These are phyloP conservation scores for Stratiomys singularior DNA, from an alignment of 2,888 invertebrate species.

Conservation along the genomic window DNA sequence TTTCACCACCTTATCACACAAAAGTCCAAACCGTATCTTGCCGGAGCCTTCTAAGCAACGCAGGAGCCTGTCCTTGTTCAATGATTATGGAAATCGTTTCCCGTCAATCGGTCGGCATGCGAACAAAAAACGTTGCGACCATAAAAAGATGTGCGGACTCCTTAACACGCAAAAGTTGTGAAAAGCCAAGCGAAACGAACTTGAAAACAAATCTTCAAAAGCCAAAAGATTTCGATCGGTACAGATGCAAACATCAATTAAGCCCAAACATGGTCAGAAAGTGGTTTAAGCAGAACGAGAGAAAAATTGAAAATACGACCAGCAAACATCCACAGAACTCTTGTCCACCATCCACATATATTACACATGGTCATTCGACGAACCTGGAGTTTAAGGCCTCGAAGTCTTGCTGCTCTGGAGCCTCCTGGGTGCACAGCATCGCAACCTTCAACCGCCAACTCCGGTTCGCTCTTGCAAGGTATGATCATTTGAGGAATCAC, in stretches of 20 bases:
- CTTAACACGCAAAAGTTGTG: slow-evolving; percentile 51
- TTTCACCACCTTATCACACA: not conserved
- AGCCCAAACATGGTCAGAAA: slow-evolving; percentile 51
- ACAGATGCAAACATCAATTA: slow-evolving; percentile 52
- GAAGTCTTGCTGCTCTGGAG: slow-evolving; percentile 5
- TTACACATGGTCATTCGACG: slow-evolving; percentile 3
- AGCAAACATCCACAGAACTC: slow-evolving; percentile 5
- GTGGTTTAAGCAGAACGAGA: slow-evolving; percentile 10
- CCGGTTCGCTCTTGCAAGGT: slow-evolving; percentile 4
- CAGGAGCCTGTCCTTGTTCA: not conserved
- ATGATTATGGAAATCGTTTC: slow-evolving; percentile 30
- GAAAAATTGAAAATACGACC: slow-evolving; percentile 36
- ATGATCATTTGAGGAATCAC: slow-evolving; percentile 48
- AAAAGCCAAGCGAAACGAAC: slow-evolving; percentile 49
- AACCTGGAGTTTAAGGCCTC: slow-evolving; percentile 6
- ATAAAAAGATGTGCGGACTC: slow-evolving; percentile 36
- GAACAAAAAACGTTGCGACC: slow-evolving; percentile 16
- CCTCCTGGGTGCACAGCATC: no score
- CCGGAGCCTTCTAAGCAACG: not conserved
- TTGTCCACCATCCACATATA: slow-evolving; percentile 16
- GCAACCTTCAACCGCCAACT: slow-evolving; percentile 5
- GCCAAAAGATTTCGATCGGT: slow-evolving; percentile 50
- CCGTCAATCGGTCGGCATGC: slow-evolving; percentile 12
- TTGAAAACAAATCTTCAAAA: slow-evolving; percentile 51
- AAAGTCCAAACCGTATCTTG: not conserved